Conservation (phyloP, 2,888 invertebrate species). For the Pemphredon lugubris region DNA sequence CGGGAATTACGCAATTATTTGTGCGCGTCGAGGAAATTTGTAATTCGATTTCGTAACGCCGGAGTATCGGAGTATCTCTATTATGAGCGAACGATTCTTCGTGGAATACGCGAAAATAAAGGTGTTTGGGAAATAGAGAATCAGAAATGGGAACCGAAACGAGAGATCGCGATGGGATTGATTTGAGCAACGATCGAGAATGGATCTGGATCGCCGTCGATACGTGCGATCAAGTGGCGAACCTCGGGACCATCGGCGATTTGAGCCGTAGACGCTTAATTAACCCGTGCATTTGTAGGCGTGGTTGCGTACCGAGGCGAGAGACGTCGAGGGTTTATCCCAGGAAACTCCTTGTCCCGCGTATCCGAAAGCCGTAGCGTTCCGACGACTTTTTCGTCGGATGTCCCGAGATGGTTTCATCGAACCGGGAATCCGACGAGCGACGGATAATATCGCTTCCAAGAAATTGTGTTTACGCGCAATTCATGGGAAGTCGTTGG, state of each 20-base stretch:
- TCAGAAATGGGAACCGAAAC: not conserved
- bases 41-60: not conserved
- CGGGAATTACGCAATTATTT: constrained; percentile 7
- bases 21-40: not conserved
- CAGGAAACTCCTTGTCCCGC: constrained; percentile 8
- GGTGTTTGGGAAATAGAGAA: no score
- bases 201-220: constrained; percentile 49
- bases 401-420: not conserved
- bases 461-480: no score
- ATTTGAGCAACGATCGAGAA: constrained; percentile 27
- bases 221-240: constrained; percentile 39
- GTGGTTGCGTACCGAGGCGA: constrained; percentile 19
- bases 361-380: not conserved
- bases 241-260: constrained; percentile 48
- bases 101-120: no score
- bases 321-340: not conserved
- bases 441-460: not conserved
- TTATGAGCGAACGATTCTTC: no score
- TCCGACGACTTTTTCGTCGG: not conserved
- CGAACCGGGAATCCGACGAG: constrained; percentile 1
- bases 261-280: constrained; percentile 50
- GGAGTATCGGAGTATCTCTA: no score
- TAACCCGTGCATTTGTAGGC: constrained; percentile 45
- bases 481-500: no score
- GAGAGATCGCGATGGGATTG: not conserved